Evolutionary conservation across 2,113 vertebrate genomes (phyloP).

Genomic region (Phyllostomus hastatus): DNA sequence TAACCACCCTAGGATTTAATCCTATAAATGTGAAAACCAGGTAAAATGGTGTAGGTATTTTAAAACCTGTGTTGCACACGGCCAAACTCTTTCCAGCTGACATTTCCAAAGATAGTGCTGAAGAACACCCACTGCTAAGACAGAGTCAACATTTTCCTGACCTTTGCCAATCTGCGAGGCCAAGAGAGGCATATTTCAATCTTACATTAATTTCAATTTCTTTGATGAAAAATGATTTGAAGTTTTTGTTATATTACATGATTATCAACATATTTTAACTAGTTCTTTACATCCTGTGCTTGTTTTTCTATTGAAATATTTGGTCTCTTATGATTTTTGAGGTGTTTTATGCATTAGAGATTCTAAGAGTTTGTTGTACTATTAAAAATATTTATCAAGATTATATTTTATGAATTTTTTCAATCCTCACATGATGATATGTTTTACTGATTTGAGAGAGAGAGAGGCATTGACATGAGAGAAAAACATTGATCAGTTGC

Average conservation of each 20-base stretch:
- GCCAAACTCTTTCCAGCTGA: neutral
- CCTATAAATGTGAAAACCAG: slow-evolving; percentile 11
- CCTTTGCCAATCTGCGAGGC: neutral
- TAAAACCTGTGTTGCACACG: neutral
- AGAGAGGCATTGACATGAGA: too few species aligned
- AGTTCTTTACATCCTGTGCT: neutral
- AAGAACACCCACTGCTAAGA: neutral
- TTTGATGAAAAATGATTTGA: slow-evolving; percentile 5
- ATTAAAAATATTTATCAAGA: neutral
- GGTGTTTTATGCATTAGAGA: neutral
- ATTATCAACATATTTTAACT: neutral
- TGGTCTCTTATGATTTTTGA: neutral
- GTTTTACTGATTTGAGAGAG: too few species aligned
- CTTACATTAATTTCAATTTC: slow-evolving; percentile 21
- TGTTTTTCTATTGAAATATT: neutral
- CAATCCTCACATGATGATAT: too few species aligned
- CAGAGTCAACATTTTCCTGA: neutral
- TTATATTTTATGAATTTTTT: neutral
- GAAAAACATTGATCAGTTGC: too few species aligned
- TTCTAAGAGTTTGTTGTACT: neutral
- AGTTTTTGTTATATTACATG: neutral
- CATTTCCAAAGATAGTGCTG: neutral
- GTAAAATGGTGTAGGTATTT: neutral
- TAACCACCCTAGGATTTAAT: slow-evolving; percentile 24
- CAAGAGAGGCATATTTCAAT: neutral